phyloP scores from a whole-genome alignment of 2,888 invertebrate genomes.

The Coremacera marginata region DNA sequence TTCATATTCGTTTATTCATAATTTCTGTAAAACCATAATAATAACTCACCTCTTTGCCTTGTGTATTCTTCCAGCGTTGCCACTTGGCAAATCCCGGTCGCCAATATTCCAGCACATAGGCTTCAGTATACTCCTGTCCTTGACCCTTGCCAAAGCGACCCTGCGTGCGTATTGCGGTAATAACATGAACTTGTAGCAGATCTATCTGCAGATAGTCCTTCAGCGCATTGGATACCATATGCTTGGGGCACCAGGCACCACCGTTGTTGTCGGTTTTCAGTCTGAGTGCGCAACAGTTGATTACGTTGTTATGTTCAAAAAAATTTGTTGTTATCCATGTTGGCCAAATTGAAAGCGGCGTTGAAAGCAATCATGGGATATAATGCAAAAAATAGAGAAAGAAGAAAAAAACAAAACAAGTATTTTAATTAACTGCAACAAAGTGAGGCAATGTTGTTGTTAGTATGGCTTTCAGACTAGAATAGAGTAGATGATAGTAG shows the following conservation, averaged over 20 bases:
- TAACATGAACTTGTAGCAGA: conserved; percentile 75
- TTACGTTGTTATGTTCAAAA: background rate
- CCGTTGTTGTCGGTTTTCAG: conserved; percentile 82
- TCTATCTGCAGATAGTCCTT: conserved; percentile 85
- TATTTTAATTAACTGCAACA: conserved; percentile 33
- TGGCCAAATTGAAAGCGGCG: background rate
- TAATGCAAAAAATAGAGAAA: background rate
- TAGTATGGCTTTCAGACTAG: conserved; percentile 6
- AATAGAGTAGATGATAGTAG: background rate
- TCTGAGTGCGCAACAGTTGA: conserved; percentile 70
- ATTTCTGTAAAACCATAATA: too few relatives aligned
- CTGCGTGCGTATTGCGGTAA: conserved; percentile 82
- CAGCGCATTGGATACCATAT: conserved; percentile 78
- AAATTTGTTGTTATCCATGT: background rate
- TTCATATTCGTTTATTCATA: too few relatives aligned
- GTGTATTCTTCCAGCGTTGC: conserved; percentile 81
- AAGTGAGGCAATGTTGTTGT: conserved; percentile 22
- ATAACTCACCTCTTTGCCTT: conserved; percentile 77
- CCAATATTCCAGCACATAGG: conserved; percentile 84
- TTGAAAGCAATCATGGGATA: conserved; percentile 3
- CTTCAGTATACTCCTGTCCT: conserved; percentile 85
- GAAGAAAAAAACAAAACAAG: background rate
- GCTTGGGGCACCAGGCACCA: conserved; percentile 88
- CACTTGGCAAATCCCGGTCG: conserved; percentile 79
- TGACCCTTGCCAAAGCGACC: conserved; percentile 86